These are phyloP conservation scores for Chrysogorgia sp. DNA, from an alignment of 92 coral and sea anemone genomes.

Conservation along the genomic window DNA sequence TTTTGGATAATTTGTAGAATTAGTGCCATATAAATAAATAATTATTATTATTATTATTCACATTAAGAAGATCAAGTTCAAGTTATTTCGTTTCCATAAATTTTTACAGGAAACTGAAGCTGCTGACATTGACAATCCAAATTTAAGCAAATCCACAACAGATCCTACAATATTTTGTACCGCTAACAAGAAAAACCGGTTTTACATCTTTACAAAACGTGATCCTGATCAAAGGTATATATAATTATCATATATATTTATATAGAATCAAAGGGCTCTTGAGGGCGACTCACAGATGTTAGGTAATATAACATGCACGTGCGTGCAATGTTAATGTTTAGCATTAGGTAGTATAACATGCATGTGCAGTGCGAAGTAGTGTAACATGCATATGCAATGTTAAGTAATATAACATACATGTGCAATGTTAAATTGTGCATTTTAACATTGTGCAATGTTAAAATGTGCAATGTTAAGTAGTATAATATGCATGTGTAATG, in stretches of 20 bases:
- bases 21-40: too few relatives aligned
- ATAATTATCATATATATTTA: neutral
- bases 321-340: too few relatives aligned
- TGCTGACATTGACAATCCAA: slow-evolving; percentile 96
- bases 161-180: slow-evolving; percentile 95
- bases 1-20: too few relatives aligned
- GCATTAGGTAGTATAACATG: too few relatives aligned
- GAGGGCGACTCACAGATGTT: neutral
- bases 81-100: neutral
- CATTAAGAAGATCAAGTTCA: neutral
- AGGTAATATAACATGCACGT: too few relatives aligned
- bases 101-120: slow-evolving; percentile 86
- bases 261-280: neutral
- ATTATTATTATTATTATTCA: too few relatives aligned
- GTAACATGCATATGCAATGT: neutral
- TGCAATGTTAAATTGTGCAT: too few relatives aligned
- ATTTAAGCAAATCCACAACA: slow-evolving; percentile 66
- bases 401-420: neutral
- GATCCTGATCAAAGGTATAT: slow-evolving; percentile 87
- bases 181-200: slow-evolving; percentile 90
- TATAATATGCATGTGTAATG: too few relatives aligned
- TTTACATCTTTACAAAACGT: slow-evolving; percentile 86
- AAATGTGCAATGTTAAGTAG: too few relatives aligned
- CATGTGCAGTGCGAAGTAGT: too few relatives aligned
- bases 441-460: too few relatives aligned